These are phyloP conservation scores for Torymus aiolomorphi DNA, from an alignment of 2,888 invertebrate genomes.

Conservation along the genomic window DNA sequence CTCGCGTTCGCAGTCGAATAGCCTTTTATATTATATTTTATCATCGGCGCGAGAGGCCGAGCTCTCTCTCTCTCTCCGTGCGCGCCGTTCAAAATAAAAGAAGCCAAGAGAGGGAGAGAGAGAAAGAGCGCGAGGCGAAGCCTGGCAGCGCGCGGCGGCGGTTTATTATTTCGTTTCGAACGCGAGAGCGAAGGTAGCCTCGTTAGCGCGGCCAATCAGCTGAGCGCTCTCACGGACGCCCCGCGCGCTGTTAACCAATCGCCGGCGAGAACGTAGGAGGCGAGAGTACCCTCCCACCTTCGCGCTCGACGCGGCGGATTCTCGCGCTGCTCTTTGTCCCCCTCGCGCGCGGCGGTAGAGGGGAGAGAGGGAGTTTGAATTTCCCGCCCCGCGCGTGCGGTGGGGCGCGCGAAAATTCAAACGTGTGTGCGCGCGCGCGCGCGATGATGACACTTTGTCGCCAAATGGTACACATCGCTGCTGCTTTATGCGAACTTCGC, in stretches of 20 bases:
- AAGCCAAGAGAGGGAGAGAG: background rate
- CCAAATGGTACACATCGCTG: too few relatives aligned
- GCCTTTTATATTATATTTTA: conserved; percentile 69
- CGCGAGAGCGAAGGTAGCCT: conserved; percentile 63
- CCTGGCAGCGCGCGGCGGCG: conserved; percentile 39
- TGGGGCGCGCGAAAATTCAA: conserved; percentile 34
- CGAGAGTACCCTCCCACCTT: too few relatives aligned
- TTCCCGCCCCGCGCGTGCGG: conserved; percentile 7
- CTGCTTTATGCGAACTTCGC: too few relatives aligned
- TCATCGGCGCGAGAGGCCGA: conserved; percentile 56
- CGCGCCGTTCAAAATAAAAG: conserved; percentile 16
- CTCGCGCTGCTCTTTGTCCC: too few relatives aligned
- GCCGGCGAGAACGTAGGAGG: too few relatives aligned
- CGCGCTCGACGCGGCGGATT: too few relatives aligned
- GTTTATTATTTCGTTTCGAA: conserved; percentile 71
- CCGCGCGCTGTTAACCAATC: conserved; percentile 69
- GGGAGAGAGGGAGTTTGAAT: conserved; percentile 15
- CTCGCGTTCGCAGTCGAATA: conserved; percentile 61
- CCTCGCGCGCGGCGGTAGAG: too few relatives aligned
- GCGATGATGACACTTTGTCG: too few relatives aligned
- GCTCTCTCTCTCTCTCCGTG: too few relatives aligned
- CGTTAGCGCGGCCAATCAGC: conserved; percentile 73
- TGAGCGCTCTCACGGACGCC: conserved; percentile 72
- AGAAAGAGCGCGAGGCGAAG: too few relatives aligned
- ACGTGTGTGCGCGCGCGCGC: background rate